Conservation (phyloP, 2,797 vertebrate species). For the Halcyon badia region DNA sequence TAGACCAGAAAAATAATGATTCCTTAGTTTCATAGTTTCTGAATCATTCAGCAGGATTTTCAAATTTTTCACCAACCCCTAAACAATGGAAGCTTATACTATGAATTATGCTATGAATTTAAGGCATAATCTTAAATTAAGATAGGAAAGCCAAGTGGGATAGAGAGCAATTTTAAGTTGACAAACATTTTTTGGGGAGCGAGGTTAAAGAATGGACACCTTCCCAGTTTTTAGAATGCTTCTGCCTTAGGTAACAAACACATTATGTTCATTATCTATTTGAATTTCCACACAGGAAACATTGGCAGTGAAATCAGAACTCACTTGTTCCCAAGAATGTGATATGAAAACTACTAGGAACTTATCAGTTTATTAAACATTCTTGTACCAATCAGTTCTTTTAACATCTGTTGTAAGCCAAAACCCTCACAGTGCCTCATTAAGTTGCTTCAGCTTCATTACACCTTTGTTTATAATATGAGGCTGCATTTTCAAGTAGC, state of each 20-base stretch:
- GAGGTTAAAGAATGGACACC: rapidly evolving
- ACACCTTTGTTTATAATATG: neutral
- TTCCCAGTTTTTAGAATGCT: neutral
- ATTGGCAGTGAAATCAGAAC: neutral
- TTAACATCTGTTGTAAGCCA: neutral
- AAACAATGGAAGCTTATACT: neutral
- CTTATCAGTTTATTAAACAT: neutral
- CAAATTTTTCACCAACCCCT: neutral
- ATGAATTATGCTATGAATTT: neutral
- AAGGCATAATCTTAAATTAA: neutral
- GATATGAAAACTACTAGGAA: neutral
- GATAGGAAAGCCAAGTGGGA: neutral
- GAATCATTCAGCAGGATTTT: neutral
- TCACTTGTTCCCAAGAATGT: neutral
- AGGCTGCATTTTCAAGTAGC: neutral
- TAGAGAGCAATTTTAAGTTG: neutral
- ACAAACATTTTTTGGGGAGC: neutral
- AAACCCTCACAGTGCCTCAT: neutral
- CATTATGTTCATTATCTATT: neutral
- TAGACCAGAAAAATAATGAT: neutral
- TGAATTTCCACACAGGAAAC: neutral
- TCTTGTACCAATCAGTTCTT: neutral
- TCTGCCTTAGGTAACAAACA: neutral
- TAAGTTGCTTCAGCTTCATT: neutral
- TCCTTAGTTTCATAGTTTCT: neutral